phyloP scores from a whole-genome alignment of 2,113 vertebrate species.

The Apaloderma vittatum region DNA sequence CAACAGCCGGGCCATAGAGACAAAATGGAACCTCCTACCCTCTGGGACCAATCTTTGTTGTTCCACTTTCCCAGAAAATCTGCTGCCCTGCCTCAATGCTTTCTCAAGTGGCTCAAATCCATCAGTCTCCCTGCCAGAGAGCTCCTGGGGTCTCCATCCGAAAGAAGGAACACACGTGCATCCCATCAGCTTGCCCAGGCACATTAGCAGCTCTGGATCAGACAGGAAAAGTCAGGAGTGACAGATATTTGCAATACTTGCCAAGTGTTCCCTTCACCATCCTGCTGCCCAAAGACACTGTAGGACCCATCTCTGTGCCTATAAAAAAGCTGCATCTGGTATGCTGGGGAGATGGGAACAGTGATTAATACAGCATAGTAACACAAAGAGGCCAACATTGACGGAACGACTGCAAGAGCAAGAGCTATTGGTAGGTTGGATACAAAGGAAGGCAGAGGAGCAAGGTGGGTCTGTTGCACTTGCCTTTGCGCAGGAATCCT shows the following conservation, averaged over 20 bases:
- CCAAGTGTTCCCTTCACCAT: conserved; percentile 89
- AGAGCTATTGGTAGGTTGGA: background rate
- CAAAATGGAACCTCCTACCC: background rate
- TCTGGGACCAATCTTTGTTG: background rate
- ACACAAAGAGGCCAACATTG: background rate
- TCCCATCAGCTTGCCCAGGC: conserved; percentile 79
- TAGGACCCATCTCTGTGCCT: conserved; percentile 88
- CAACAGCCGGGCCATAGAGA: background rate
- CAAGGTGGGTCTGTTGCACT: conserved; percentile 1
- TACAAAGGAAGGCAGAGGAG: background rate
- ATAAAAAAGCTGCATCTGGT: conserved; percentile 87
- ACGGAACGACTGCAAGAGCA: background rate
- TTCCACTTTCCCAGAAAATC: background rate
- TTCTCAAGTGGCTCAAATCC: background rate
- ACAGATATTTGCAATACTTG: conserved; percentile 55
- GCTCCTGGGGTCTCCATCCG: background rate
- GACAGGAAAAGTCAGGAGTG: background rate
- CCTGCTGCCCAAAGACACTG: conserved; percentile 85
- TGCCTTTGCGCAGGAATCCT: conserved; percentile 78
- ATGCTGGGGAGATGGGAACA: conserved; percentile 74
- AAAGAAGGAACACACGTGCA: background rate
- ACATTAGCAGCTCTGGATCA: background rate
- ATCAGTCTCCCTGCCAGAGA: background rate
- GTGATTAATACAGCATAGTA: background rate
- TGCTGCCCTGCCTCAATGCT: background rate